Base-by-base conservation (phyloP, 2,113 vertebrate genomes). In the Agapornis roseicollis region DNA sequence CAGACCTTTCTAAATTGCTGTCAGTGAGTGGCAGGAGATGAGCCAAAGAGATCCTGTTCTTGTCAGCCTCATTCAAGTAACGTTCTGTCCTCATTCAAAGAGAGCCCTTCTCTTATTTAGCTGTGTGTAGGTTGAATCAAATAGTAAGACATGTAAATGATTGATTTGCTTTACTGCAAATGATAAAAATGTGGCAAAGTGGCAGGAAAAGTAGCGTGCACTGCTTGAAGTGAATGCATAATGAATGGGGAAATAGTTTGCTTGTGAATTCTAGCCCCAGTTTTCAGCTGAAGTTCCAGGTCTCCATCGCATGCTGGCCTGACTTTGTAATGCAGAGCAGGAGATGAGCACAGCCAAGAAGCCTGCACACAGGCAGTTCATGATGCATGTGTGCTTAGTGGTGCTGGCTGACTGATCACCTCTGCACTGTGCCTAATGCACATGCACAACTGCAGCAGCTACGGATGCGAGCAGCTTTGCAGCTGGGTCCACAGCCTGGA, bases 1-100 rank as follows among this genome's bases (percentile, higher is more conserved):
- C 91, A 96, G 91, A 70, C 91, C 87, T 93, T 89, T 70, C 85
- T 95, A 85, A 96, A 82, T 73, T 35, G 39, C 87, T 91, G 93
- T 92, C 90, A 85, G 87, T 81, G 80, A 97, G 89, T 83, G 95
- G 94, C 91, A 96, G 95, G 88, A 96, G 93, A 96, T 47, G 81
- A 95, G 93, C 93, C 94, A 96, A 72, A 92, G 94, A 85, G 94
- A 93, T 96, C 76, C 91, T 91, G 88, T 95, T 95, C 91, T 71
- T 91, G 90, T 96, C 96, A 96, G 90, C 76, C 76, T 94, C 55
- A 2, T 73, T 94, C 6, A 17, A 93, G 91, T 55, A 95, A 71
- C 5, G 12, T 19, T 47, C 91, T 95, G 93, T 95, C 96, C 91
- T 94, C 85, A 80, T 95, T 95, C 96, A 93, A 85, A 93, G 90